Base-by-base conservation (phyloP, 1,140 invertebrate species). In the Ridgeia piscesae region DNA sequence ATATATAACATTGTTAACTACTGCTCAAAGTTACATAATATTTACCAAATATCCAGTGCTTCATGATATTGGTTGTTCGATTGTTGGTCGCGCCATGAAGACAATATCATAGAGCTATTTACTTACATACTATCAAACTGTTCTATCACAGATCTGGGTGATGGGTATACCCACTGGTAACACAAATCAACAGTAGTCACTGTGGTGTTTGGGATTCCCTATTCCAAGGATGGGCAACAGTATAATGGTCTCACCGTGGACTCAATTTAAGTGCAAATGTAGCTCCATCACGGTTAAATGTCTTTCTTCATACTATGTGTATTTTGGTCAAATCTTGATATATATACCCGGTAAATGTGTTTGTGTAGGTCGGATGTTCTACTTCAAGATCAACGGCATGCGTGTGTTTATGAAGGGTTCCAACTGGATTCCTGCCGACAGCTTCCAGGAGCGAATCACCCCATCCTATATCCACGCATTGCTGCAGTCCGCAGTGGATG, bases 331-430 rank as follows among this genome's bases (percentile, higher is more conserved):
- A 33, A 33, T 42, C 31, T 35, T 42, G 35, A 91, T n/a, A n/a
- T n/a, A n/a, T n/a, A n/a, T n/a, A n/a, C n/a, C n/a, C 34, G 1
- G 31, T 92, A 91, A 35, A 35, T 34, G 17, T 90, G 33, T 90
- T 90, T 94, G 94, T 93, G 92, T 95, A 95, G 98, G 98, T 35
- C 96, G 97, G 0, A 97, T 97, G 27, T 99, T 99, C 95, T 98
- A 98, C 94, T 98, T 99, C 94, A 97, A 97, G 94, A 96, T 99
- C 0, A 99, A 99, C 95, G 97, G 97, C 0, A 94, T 98, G 6
- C 97, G 98, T 31, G 97, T 99, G n/a, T 99, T 99, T 95, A 97
- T 98, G 93, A 99, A 99, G 96, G 99, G 96, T 27, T 98, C 98
- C 35, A 99, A 99, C 96, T 99, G 98, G 97, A 99, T 99, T 95